Percentiles rank a stretch among this genome's conserved stretches.
These are phyloP conservation scores for Montifringilla adamsi DNA, from an alignment of 2,113 vertebrate species.

Conservation along the genomic window DNA sequence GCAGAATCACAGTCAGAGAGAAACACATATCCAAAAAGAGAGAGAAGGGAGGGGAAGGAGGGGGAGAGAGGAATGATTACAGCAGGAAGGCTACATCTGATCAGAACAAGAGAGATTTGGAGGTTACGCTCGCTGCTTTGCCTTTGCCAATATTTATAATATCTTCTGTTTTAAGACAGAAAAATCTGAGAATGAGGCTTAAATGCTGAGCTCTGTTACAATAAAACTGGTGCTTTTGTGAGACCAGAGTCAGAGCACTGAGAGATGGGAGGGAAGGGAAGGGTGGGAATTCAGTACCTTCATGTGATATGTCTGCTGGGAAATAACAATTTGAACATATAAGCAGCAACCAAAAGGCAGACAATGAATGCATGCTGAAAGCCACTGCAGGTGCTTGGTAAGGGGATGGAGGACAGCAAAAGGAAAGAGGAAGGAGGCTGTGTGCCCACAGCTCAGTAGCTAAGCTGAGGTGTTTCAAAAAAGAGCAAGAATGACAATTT, in stretches of 20 bases:
- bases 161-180: not conserved
- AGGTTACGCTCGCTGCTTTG: not conserved
- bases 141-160: not conserved
- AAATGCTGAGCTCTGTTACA: not conserved
- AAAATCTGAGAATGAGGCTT: not conserved
- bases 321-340: not conserved
- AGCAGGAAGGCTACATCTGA: not conserved
- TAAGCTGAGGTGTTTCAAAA: not conserved
- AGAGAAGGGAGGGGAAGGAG: not conserved
- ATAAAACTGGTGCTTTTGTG: not conserved
- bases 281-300: not conserved
- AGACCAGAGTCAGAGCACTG: not conserved
- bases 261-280: not conserved
- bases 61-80: not conserved
- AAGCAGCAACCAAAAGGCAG: not conserved
- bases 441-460: not conserved
- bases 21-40: conserved; percentile 17
- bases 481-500: not conserved
- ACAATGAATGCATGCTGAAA: not conserved
- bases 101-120: not conserved
- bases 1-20: conserved; percentile 28
- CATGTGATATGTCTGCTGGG: not conserved
- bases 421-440: not conserved
- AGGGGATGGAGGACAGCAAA: not conserved
- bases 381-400: not conserved